phyloP scores from a whole-genome alignment of 2,888 invertebrate genomes.

The Eucera pruinosa region DNA sequence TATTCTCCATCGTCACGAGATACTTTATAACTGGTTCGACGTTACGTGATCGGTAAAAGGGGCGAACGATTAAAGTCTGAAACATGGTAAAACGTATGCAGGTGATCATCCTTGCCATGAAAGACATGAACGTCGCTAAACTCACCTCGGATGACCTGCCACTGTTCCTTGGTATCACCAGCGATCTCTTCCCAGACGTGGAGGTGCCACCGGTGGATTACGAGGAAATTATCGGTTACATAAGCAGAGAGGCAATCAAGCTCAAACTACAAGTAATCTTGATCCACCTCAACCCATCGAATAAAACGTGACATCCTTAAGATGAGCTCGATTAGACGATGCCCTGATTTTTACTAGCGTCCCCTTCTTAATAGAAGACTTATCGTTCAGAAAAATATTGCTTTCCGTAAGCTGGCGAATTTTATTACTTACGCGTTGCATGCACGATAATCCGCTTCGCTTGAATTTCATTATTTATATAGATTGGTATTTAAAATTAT shows the following conservation, averaged over 20 bases:
- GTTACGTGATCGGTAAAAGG: constrained; percentile 16
- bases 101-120: constrained; percentile 93
- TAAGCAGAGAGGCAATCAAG: constrained; percentile 88
- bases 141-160: constrained; percentile 94
- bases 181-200: constrained; percentile 94
- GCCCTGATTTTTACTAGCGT: constrained; percentile 24
- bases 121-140: constrained; percentile 95
- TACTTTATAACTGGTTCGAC: too few relatives aligned
- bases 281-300: too few relatives aligned
- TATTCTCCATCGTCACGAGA: neutral
- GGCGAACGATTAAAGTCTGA: constrained; percentile 14
- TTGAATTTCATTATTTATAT: neutral
- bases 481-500: too few relatives aligned
- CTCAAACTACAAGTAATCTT: constrained; percentile 87
- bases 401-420: constrained; percentile 4
- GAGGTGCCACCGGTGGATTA: constrained; percentile 91
- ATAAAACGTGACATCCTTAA: neutral
- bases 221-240: constrained; percentile 87
- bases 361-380: constrained; percentile 4
- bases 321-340: neutral
- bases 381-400: constrained; percentile 31
- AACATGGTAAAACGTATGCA: constrained; percentile 76
- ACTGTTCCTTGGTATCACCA: constrained; percentile 93
- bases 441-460: constrained; percentile 6
- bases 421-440: constrained; percentile 13